phyloP scores from a whole-genome alignment of 1,140 invertebrate species.

The Ostrea denselamellosa region DNA sequence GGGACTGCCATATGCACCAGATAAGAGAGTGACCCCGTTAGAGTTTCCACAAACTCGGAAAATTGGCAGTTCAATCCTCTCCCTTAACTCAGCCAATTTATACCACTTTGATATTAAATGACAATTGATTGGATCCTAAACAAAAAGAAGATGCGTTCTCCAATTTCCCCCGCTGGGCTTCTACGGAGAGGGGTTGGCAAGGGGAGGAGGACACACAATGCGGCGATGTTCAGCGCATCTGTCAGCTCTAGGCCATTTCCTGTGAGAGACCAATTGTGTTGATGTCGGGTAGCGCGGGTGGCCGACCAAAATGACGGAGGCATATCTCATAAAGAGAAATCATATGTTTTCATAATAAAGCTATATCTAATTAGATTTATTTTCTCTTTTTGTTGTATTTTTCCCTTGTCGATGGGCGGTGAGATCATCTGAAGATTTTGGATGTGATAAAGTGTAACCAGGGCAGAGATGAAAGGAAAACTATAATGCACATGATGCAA shows the following conservation, averaged over 20 bases:
- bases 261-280: neutral
- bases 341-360: neutral
- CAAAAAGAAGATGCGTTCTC: slow-evolving; percentile 28
- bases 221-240: neutral
- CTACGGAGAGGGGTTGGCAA: slow-evolving; percentile 2
- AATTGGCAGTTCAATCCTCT: neutral
- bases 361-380: neutral
- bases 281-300: neutral
- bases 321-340: neutral
- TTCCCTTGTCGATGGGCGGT: neutral
- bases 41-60: neutral
- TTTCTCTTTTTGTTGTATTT: neutral
- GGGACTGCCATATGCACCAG: slow-evolving; percentile 20
- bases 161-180: slow-evolving; percentile 17
- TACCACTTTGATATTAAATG: slow-evolving; percentile 23
- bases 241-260: neutral
- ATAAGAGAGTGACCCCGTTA: neutral
- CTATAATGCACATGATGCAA: neutral
- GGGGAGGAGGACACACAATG: neutral
- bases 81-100: slow-evolving; percentile 10
- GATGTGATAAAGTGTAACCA: neutral
- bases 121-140: slow-evolving; percentile 21
- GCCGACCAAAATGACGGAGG: slow-evolving; percentile 7
- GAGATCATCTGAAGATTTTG: neutral
- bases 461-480: neutral